Percentiles rank a stretch among this genome's conserved stretches.
These are phyloP conservation scores for Phataginus tetradactyla DNA, from an alignment of 2,797 vertebrate genomes.

Conservation along the genomic window DNA sequence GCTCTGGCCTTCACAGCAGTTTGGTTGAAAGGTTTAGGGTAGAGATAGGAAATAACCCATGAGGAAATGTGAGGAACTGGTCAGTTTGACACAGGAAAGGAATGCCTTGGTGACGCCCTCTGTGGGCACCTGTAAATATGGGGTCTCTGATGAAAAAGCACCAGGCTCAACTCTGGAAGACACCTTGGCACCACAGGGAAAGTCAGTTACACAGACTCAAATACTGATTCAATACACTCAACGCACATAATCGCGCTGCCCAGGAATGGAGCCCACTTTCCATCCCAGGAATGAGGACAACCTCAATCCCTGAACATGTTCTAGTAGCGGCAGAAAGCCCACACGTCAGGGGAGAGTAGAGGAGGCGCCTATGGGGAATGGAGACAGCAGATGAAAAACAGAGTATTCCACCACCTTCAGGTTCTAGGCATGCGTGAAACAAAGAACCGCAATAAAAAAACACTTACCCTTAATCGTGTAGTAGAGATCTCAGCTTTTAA, in stretches of 20 bases:
- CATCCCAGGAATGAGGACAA: background rate
- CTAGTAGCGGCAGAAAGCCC: background rate
- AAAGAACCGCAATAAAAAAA: background rate
- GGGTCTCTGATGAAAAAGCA: background rate
- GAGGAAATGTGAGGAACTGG: background rate
- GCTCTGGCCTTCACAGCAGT: background rate
- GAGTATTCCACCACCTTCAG: too few relatives aligned
- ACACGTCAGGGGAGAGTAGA: fast-evolving
- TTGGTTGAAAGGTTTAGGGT: background rate
- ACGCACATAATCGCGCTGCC: background rate
- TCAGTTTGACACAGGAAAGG: background rate
- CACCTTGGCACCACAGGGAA: background rate
- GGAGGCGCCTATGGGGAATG: fast-evolving
- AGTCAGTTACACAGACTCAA: background rate
- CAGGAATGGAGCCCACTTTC: background rate
- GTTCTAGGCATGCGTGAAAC: background rate
- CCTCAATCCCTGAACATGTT: background rate
- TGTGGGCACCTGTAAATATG: background rate
- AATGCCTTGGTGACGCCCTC: background rate
- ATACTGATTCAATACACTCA: background rate
- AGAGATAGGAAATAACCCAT: background rate
- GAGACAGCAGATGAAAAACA: background rate
- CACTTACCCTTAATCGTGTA: constrained; percentile 90
- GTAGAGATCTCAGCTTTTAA: constrained; percentile 93
- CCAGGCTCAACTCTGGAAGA: background rate